Evolutionary conservation across 2,797 vertebrate genomes (phyloP).

Genomic region (Eptatretus atami): DNA sequence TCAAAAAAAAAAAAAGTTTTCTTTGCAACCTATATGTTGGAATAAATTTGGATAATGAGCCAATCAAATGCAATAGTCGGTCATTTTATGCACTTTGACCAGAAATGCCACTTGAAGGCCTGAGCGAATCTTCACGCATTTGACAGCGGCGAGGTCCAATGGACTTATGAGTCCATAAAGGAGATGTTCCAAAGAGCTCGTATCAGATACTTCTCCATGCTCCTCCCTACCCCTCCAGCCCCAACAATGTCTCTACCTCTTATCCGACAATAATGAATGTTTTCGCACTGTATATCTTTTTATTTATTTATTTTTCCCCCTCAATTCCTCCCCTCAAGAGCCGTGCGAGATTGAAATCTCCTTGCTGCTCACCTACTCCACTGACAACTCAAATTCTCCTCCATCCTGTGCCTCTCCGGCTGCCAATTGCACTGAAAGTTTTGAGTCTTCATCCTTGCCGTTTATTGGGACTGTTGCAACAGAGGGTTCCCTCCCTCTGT

Average conservation of each 20-base stretch:
- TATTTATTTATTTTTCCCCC: neutral
- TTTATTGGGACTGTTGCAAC: slow-evolving; percentile 20
- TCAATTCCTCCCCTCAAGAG: slow-evolving; percentile 18
- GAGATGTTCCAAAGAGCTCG: too few species aligned
- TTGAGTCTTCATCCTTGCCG: slow-evolving; percentile 18
- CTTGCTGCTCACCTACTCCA: slow-evolving; percentile 56
- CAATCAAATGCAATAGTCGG: too few species aligned
- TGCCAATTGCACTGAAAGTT: slow-evolving; percentile 25
- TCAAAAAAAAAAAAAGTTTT: too few species aligned
- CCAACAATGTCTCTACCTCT: neutral
- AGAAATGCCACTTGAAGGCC: too few species aligned
- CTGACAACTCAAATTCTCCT: slow-evolving; percentile 19
- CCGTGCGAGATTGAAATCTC: slow-evolving; percentile 64
- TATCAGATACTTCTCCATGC: too few species aligned
- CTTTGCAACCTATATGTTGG: too few species aligned
- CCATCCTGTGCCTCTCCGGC: slow-evolving; percentile 14
- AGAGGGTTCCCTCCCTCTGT: slow-evolving; percentile 64
- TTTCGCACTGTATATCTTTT: neutral
- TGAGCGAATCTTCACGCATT: too few species aligned
- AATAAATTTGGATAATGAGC: too few species aligned
- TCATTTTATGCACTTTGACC: too few species aligned
- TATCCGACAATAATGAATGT: neutral
- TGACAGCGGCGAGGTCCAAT: too few species aligned
- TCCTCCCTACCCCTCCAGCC: neutral
- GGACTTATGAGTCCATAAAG: too few species aligned